Conservation (phyloP, 2,113 vertebrate species). For the Poecile atricapillus region DNA sequence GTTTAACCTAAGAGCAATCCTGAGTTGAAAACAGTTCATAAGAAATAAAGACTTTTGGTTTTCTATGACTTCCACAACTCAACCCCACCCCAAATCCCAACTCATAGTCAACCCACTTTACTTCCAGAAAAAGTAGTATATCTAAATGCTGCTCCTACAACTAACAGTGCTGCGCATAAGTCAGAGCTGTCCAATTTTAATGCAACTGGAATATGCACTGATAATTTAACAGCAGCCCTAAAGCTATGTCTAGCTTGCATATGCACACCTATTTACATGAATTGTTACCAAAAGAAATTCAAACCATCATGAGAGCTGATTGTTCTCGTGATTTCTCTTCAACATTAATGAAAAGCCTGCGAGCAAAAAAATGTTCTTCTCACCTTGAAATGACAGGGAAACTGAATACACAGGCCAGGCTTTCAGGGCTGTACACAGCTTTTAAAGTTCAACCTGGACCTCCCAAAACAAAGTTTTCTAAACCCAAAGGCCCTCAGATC, state of each 20-base stretch:
- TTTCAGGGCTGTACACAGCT: neutral
- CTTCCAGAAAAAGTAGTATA: neutral
- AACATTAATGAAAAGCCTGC: conserved; percentile 1
- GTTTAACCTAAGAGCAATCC: neutral
- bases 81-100: neutral
- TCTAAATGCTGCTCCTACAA: neutral
- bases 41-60: neutral
- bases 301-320: neutral
- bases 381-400: conserved; percentile 22
- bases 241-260: neutral
- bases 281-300: conserved; percentile 7
- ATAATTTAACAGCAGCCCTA: conserved; percentile 4
- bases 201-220: neutral
- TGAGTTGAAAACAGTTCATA: neutral
- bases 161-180: neutral
- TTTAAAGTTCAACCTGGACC: neutral
- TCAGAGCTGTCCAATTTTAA: neutral
- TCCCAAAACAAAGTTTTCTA: conserved; percentile 25
- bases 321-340: neutral
- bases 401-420: neutral
- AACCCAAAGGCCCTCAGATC: conserved; percentile 6
- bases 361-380: conserved; percentile 10
- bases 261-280: neutral
- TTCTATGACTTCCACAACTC: neutral
- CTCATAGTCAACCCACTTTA: neutral